phyloP scores from a whole-genome alignment of 2,113 vertebrate species.

The Sterrhoptilus dennistouni region DNA sequence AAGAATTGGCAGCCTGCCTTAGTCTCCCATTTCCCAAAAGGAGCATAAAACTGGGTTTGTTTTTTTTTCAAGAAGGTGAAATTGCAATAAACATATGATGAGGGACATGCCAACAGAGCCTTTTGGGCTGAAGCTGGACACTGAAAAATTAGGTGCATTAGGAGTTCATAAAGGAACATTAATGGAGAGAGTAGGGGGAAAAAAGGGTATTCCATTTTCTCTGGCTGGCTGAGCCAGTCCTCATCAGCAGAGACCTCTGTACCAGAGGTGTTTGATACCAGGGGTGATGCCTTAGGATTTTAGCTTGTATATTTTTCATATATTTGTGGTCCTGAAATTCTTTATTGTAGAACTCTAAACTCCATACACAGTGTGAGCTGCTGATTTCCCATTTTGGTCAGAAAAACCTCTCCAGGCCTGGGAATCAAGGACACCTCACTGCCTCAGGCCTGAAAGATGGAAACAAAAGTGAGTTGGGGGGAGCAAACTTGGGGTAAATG shows the following conservation, averaged over 20 bases:
- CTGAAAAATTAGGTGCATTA: not conserved
- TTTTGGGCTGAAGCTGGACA: not conserved
- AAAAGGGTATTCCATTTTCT: not conserved
- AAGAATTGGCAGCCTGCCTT: not conserved
- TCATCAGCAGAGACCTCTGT: not conserved
- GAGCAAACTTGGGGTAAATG: not conserved
- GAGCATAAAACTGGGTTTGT: not conserved
- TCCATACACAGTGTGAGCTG: not conserved
- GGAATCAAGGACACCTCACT: not conserved
- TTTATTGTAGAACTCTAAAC: not conserved
- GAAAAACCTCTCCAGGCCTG: not conserved
- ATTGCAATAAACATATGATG: not conserved
- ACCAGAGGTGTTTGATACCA: not conserved
- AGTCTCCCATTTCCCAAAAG: not conserved
- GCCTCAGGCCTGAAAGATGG: rapidly evolving
- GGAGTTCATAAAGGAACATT: not conserved
- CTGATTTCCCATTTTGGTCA: not conserved
- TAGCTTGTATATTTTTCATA: rapidly evolving
- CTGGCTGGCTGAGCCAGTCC: not conserved
- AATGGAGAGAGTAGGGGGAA: rapidly evolving
- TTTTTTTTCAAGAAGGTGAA: not conserved
- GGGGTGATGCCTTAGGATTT: not conserved
- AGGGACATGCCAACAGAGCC: not conserved
- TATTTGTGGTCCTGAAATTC: not conserved
- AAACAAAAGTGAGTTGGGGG: not conserved